Base-by-base conservation (phyloP, 2,113 vertebrate species). In the Anolis carolinensis region DNA sequence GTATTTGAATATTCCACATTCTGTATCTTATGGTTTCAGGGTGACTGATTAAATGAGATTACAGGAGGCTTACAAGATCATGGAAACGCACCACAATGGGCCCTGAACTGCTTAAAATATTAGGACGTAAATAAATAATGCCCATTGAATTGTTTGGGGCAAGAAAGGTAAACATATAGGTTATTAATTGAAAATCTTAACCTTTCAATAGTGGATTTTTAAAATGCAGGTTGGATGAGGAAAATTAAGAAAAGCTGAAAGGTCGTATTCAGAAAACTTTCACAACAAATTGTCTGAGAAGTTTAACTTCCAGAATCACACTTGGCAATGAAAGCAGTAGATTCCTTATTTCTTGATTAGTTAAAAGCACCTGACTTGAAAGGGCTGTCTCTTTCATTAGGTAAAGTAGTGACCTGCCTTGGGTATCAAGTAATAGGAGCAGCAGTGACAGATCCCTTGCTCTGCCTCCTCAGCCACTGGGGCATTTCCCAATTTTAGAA, bases 1-100 rank as follows among this genome's bases (percentile, higher is more conserved):
- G 8, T 52, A 14, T 25, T 44, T 63, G 6, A 70, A 81, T 52
- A n/a, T 23, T 85, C 81, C 50, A 2, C 10, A 68, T 78, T 89
- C 90, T 90, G 86, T 39, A 63, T 79, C 59, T 39, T 55, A 84
- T 87, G 89, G 81, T 62, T 85, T 89, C 83, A 88, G 85, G 52
- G 13, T 52, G 90, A 18, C 83, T 77, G 87, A 93, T 87, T 82
- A 88, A 92, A 91, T 52, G 11, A 25, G 52, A n/a, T 85, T 71
- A 74, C 77, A 32, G 21, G 30, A 86, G 68, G 30, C 7, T 73
- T 86, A 48, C 36, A 80, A 74, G n/a, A 86, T 65, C 62, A 79
- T 25, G 68, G n/a, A 55, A 86, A 86, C 34, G 3, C 25, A n/a
- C 32, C 34, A 62, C 11, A 4, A 63, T 62, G 59, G 34, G 30